Conservation (phyloP, 2,797 vertebrate genomes). For the Fistularia tabacaria region DNA sequence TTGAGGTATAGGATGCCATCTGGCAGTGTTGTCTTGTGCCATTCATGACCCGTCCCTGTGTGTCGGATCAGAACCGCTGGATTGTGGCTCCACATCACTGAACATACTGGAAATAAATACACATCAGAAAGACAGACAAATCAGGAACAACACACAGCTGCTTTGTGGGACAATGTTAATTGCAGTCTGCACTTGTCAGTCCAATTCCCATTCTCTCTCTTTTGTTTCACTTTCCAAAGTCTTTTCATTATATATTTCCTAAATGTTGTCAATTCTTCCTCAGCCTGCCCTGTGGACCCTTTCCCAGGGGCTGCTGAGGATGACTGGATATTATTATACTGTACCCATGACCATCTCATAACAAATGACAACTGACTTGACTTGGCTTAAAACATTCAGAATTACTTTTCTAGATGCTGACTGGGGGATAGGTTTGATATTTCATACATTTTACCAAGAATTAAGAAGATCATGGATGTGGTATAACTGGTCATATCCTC, state of each 20-base stretch:
- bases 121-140: slow-evolving; percentile 29
- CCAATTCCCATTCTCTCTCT: slow-evolving; percentile 67
- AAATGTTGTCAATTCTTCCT: slow-evolving; percentile 36
- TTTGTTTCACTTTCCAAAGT: slow-evolving; percentile 44
- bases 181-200: slow-evolving; percentile 97
- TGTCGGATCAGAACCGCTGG: slow-evolving; percentile 87
- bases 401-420: no score
- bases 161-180: slow-evolving; percentile 87
- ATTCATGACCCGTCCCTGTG: slow-evolving; percentile 79
- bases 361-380: no score
- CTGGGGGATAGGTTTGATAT: no score
- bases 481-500: no score
- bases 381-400: no score
- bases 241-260: slow-evolving; percentile 52
- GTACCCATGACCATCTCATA: no score
- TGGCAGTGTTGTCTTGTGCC: slow-evolving; percentile 86
- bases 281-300: slow-evolving; percentile 35
- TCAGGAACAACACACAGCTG: slow-evolving; percentile 56
- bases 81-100: slow-evolving; percentile 92
- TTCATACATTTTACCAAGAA: no score
- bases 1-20: slow-evolving; percentile 83
- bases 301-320: slow-evolving; percentile 37
- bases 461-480: no score
- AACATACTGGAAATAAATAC: slow-evolving; percentile 55
- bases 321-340: not conserved